Evolutionary conservation across 1,140 invertebrate genomes (phyloP).

Genomic region (Drosophila pallidifrons): DNA sequence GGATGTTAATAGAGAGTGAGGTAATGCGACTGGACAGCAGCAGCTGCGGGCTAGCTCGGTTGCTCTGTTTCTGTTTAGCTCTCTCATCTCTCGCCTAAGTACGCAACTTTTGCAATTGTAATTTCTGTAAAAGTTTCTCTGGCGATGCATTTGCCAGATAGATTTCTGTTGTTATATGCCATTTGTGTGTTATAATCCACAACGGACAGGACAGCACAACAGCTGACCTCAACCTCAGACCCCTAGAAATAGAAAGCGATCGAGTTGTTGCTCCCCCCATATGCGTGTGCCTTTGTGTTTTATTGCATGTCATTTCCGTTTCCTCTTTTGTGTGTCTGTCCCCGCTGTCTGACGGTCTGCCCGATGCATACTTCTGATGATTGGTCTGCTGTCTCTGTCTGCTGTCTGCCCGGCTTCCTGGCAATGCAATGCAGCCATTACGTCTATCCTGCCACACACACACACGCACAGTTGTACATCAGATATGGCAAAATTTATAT

Average conservation of each 20-base stretch:
- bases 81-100: slow-evolving; percentile 30
- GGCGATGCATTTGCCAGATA: slow-evolving; percentile 72
- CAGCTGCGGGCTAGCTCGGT: slow-evolving; percentile 30
- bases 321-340: slow-evolving; percentile 44
- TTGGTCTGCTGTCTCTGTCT: slow-evolving; percentile 63
- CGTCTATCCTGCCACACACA: slow-evolving; percentile 64
- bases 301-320: slow-evolving; percentile 85
- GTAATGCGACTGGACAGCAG: slow-evolving; percentile 17
- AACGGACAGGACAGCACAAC: slow-evolving; percentile 8
- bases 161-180: slow-evolving; percentile 79
- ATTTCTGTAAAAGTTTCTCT: slow-evolving; percentile 73
- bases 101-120: slow-evolving; percentile 79
- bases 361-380: slow-evolving; percentile 75
- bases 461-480: slow-evolving; percentile 71
- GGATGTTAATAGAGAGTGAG: background rate
- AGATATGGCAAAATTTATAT: slow-evolving; percentile 82
- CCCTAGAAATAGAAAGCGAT: background rate
- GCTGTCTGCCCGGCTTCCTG: slow-evolving; percentile 72
- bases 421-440: slow-evolving; percentile 70
- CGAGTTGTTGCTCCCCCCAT: background rate
- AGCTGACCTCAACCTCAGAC: background rate
- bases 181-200: slow-evolving; percentile 79
- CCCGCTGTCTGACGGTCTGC: slow-evolving; percentile 4
- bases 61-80: background rate
- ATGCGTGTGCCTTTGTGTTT: slow-evolving; percentile 81